phyloP scores from a whole-genome alignment of 2,888 invertebrate genomes.

The Nomada ferruginata region DNA sequence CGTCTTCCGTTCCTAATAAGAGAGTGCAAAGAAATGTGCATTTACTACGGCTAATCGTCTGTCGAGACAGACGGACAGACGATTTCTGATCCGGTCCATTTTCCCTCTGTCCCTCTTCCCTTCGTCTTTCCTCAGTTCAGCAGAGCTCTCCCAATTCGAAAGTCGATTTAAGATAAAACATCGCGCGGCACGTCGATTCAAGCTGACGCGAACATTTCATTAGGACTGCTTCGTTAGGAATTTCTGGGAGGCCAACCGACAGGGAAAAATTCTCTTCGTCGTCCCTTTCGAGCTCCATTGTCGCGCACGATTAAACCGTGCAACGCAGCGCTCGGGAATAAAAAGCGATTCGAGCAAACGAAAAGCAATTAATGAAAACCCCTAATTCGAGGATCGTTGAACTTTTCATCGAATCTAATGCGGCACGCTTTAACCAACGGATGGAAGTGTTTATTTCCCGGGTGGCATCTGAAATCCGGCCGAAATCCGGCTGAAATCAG shows the following conservation, averaged over 20 bases:
- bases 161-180: constrained; percentile 54
- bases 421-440: not conserved
- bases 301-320: constrained; percentile 15
- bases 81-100: not conserved
- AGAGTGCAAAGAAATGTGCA: not conserved
- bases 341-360: not conserved
- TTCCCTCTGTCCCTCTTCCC: not conserved
- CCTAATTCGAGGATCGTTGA: not conserved
- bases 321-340: not conserved
- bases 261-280: not conserved
- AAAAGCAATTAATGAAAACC: not conserved
- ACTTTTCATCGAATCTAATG: not conserved
- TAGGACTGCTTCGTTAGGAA: constrained; percentile 39
- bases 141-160: constrained; percentile 1
- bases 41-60: no score
- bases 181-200: constrained; percentile 41
- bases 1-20: no score
- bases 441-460: no score
- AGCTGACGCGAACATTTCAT: constrained; percentile 53
- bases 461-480: no score
- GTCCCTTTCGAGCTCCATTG: not conserved
- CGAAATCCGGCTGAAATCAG: not conserved
- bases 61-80: not conserved
- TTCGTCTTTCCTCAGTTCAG: not conserved
- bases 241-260: constrained; percentile 9